Evolutionary conservation across 1,140 invertebrate genomes (phyloP).

Genomic region (Euwallacea similis): DNA sequence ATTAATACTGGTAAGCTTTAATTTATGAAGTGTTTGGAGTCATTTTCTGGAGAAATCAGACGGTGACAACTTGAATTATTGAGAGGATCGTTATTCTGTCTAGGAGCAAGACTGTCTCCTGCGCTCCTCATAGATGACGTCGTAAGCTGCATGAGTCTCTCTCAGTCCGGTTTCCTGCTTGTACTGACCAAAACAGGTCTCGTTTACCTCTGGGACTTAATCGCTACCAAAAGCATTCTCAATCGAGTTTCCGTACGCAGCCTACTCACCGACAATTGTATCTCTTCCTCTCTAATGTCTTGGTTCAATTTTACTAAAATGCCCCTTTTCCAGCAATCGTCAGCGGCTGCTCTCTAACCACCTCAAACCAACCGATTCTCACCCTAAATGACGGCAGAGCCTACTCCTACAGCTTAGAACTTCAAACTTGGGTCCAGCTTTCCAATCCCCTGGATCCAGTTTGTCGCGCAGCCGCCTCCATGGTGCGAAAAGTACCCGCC

Average conservation of each 20-base stretch:
- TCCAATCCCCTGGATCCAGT: constrained; percentile 57
- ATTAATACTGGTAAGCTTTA: constrained; percentile 44
- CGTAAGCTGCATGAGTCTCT: constrained; percentile 47
- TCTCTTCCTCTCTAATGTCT: not conserved
- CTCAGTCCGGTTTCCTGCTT: constrained; percentile 47
- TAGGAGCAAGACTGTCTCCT: constrained; percentile 45
- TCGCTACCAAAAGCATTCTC: constrained; percentile 43
- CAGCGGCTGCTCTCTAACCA: constrained; percentile 61
- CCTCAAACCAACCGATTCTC: constrained; percentile 65
- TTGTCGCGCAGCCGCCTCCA: constrained; percentile 50
- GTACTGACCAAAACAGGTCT: constrained; percentile 53
- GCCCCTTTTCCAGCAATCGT: constrained; percentile 57
- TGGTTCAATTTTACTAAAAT: not conserved
- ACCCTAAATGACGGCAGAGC: constrained; percentile 68
- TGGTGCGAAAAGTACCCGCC: constrained; percentile 41
- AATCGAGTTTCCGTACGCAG: constrained; percentile 56
- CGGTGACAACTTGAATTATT: not conserved
- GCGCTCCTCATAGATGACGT: constrained; percentile 50
- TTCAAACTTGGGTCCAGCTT: constrained; percentile 65
- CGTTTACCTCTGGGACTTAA: constrained; percentile 53
- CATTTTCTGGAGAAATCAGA: not conserved
- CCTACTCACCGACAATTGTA: constrained; percentile 56
- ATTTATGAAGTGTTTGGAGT: not conserved
- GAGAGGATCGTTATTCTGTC: not conserved
- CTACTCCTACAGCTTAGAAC: constrained; percentile 66